A percentile compares a stretch with the other conserved stretches of the same genome.
Evolutionary conservation across 2,888 invertebrate genomes (phyloP).

Genomic region (Microplitis manilae): DNA sequence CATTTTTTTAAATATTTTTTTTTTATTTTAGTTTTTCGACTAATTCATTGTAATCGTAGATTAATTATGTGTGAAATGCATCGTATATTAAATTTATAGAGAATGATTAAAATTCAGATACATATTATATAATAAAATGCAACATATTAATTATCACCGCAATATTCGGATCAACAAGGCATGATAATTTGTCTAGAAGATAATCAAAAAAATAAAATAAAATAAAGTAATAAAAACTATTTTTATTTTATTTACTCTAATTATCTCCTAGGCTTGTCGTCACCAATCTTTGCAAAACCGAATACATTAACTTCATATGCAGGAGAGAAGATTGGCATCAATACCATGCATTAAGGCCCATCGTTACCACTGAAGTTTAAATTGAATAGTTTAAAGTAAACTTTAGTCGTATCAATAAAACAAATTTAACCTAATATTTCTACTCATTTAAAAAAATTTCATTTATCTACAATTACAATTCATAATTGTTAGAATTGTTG

Average conservation of each 20-base stretch:
- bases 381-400: not conserved
- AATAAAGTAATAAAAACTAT: not conserved
- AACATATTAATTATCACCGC: slow-evolving; percentile 70
- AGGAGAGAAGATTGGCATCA: not conserved
- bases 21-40: slow-evolving; percentile 34
- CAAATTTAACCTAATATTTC: not conserved
- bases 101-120: slow-evolving; percentile 70
- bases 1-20: slow-evolving; percentile 31
- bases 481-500: not conserved
- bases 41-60: slow-evolving; percentile 46
- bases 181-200: slow-evolving; percentile 45
- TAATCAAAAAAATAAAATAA: slow-evolving; percentile 30
- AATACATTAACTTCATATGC: not conserved
- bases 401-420: not conserved
- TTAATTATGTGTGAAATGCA: slow-evolving; percentile 57
- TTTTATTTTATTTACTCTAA: too few relatives aligned
- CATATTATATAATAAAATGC: slow-evolving; percentile 71
- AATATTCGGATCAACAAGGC: slow-evolving; percentile 59
- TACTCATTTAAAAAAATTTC: not conserved
- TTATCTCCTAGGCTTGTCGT: too few relatives aligned
- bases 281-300: too few relatives aligned
- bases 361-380: not conserved
- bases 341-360: not conserved
- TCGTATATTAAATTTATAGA: slow-evolving; percentile 68
- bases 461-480: not conserved